phyloP scores from a whole-genome alignment of 2,888 invertebrate species.

The Heliconius erato region DNA sequence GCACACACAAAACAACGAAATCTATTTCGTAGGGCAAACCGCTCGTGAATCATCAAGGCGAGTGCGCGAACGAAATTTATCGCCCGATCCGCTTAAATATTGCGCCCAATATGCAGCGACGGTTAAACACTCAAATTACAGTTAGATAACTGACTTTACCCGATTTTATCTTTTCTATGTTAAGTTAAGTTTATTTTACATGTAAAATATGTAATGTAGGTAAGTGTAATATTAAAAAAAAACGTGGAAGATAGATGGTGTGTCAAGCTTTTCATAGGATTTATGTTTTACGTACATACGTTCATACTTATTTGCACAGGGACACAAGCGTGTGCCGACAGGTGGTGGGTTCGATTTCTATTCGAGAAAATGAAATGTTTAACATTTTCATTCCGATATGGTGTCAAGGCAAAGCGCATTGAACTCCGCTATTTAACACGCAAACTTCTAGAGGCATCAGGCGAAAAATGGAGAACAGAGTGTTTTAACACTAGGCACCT shows the following conservation, averaged over 20 bases:
- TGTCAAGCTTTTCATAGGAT: not conserved
- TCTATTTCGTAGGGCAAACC: conserved; percentile 46
- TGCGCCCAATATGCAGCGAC: conserved; percentile 51
- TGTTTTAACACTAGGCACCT: no score
- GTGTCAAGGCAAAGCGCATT: no score
- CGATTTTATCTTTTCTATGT: conserved; percentile 38
- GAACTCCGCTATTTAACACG: no score
- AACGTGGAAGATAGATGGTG: not conserved
- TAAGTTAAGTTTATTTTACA: conserved; percentile 9
- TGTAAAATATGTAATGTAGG: not conserved
- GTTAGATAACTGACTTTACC: conserved; percentile 43
- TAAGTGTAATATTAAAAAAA: not conserved
- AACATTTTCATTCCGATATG: no score
- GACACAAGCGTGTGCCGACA: no score
- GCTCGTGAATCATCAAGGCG: conserved; percentile 50
- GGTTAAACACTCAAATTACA: conserved; percentile 52
- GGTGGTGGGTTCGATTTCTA: no score
- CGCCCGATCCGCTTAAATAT: conserved; percentile 52
- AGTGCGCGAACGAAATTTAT: conserved; percentile 50
- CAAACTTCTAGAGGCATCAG: no score
- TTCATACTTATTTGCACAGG: no score
- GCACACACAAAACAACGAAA: conserved; percentile 35
- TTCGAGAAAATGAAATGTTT: no score
- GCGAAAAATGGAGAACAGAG: no score
- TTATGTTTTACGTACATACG: not conserved